Conservation (phyloP, 2,797 vertebrate genomes). For the Fratercula arctica region DNA sequence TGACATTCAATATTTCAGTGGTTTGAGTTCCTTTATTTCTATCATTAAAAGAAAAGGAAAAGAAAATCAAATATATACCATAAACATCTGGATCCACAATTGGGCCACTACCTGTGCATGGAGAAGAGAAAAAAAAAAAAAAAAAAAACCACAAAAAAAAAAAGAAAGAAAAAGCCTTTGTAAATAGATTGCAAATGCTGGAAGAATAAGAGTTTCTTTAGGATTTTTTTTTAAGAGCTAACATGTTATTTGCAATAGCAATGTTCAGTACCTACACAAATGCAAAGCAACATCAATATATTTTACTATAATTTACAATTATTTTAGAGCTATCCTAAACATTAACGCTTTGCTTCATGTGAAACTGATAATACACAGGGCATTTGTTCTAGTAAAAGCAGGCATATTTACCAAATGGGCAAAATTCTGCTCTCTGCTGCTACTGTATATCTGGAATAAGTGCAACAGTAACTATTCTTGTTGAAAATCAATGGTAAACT, state of each 20-base stretch:
- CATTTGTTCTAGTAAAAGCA: not conserved
- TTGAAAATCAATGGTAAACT: not conserved
- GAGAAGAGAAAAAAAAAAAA: slow-evolving; percentile 8
- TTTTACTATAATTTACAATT: not conserved
- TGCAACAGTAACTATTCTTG: not conserved
- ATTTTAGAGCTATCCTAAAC: not conserved
- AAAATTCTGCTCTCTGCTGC: not conserved
- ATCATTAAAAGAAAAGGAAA: slow-evolving; percentile 44
- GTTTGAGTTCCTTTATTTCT: not conserved
- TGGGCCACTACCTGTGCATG: slow-evolving; percentile 69
- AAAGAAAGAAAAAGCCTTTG: not conserved
- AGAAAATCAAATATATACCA: slow-evolving; percentile 73
- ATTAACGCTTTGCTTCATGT: not conserved
- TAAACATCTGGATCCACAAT: slow-evolving; percentile 74
- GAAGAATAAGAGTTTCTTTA: not conserved
- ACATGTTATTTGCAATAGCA: not conserved
- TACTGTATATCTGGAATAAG: not conserved
- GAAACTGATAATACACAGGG: not conserved
- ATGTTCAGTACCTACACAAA: not conserved
- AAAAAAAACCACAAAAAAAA: not conserved
- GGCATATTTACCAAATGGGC: not conserved
- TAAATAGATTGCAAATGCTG: not conserved
- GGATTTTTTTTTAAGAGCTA: slow-evolving; percentile 8
- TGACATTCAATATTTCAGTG: slow-evolving; percentile 29
- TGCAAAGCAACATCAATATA: not conserved